phyloP scores from a whole-genome alignment of 2,113 vertebrate species.

The Dasyprocta punctata region DNA sequence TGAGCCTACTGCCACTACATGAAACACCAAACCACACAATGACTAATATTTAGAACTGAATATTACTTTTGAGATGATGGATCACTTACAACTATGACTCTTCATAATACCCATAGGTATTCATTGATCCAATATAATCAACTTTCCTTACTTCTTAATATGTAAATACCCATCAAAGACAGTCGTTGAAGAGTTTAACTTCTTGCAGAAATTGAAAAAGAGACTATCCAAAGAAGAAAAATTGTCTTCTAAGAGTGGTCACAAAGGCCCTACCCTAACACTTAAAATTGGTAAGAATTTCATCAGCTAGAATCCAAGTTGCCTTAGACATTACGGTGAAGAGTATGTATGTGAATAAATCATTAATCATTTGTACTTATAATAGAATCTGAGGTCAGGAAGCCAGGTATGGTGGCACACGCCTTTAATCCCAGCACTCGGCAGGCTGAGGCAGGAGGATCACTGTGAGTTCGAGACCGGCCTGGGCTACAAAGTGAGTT shows the following conservation, averaged over 20 bases:
- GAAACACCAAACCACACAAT: background rate
- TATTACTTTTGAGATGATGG: constrained; percentile 12
- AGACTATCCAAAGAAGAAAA: constrained; percentile 30
- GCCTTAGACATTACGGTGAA: background rate
- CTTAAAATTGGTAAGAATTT: constrained; percentile 46
- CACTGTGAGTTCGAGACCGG: too few species aligned
- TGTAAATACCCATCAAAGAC: background rate
- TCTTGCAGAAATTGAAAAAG: constrained; percentile 26
- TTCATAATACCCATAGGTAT: constrained; percentile 4
- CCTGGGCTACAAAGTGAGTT: too few species aligned
- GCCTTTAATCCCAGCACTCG: too few species aligned
- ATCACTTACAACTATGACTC: constrained; percentile 3
- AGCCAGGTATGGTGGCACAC: too few species aligned
- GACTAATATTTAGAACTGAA: background rate
- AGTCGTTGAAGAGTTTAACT: constrained; percentile 29
- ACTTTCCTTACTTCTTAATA: background rate
- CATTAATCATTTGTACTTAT: constrained; percentile 19
- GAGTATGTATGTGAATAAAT: background rate
- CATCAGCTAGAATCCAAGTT: background rate
- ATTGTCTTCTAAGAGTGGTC: background rate
- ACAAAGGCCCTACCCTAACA: background rate
- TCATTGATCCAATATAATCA: background rate
- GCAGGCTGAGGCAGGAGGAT: too few species aligned
- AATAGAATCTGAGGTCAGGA: background rate
- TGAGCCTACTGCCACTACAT: background rate